These are phyloP conservation scores for Poeciliopsis occidentalis DNA, from an alignment of 2,113 vertebrate species.

Conservation along the genomic window DNA sequence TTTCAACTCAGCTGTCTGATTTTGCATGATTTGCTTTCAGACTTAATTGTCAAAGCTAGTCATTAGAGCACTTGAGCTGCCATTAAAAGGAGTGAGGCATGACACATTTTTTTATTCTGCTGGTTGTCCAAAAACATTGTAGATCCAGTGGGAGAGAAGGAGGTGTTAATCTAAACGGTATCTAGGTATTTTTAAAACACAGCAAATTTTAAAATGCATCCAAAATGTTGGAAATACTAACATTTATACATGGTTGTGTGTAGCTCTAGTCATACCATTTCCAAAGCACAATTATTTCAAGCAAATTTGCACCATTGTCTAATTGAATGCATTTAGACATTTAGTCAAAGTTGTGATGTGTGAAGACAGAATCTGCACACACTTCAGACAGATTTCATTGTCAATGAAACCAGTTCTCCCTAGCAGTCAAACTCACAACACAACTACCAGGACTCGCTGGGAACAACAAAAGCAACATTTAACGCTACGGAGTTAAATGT, in stretches of 20 bases:
- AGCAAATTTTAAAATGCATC: neutral
- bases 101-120: neutral
- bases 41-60: neutral
- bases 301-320: neutral
- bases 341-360: neutral
- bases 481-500: constrained; percentile 42
- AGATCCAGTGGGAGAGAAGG: neutral
- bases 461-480: constrained; percentile 21
- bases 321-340: neutral
- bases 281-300: neutral
- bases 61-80: neutral
- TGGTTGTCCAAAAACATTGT: neutral
- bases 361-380: constrained; percentile 12
- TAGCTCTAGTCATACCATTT: neutral
- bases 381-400: constrained; percentile 22
- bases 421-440: neutral
- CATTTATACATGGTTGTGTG: constrained; percentile 11
- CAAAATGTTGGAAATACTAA: constrained; percentile 13
- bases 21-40: neutral
- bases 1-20: neutral
- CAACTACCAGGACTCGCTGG: neutral
- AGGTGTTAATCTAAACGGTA: neutral
- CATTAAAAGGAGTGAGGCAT: neutral
- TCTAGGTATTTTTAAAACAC: neutral
- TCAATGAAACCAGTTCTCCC: constrained; percentile 1